These are phyloP conservation scores for Cyanocitta stelleri DNA, from an alignment of 2,113 vertebrate genomes.

Conservation along the genomic window DNA sequence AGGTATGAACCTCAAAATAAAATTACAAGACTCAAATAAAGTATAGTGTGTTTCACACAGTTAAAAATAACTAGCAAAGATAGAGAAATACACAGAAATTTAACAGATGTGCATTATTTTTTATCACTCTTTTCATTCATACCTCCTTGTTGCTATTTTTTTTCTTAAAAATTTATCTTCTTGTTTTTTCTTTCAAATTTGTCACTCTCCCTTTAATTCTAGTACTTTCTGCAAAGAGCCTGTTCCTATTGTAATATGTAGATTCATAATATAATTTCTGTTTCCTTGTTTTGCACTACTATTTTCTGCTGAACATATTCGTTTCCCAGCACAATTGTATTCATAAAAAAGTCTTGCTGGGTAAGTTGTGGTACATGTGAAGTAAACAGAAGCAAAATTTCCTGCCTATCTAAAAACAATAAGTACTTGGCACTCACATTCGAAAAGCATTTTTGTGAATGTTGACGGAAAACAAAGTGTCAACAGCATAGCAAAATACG, in stretches of 20 bases:
- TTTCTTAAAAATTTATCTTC: not conserved
- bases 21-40: not conserved
- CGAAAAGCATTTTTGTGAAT: constrained; percentile 12
- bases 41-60: not conserved
- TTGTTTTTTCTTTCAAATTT: not conserved
- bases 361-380: not conserved
- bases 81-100: not conserved
- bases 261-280: not conserved
- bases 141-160: not conserved
- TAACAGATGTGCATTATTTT: not conserved
- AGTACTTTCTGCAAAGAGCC: not conserved
- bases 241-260: not conserved
- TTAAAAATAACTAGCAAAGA: not conserved
- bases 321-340: constrained; percentile 12
- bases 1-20: not conserved
- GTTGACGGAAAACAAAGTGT: constrained; percentile 4
- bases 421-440: constrained; percentile 34
- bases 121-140: not conserved
- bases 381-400: constrained; percentile 24
- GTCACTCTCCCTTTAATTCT: not conserved
- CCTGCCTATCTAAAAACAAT: not conserved
- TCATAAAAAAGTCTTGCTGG: not conserved
- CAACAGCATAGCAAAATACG: not conserved
- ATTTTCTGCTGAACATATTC: not conserved
- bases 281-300: not conserved